Evolutionary conservation across 2,888 invertebrate species (phyloP), one percentile per base, ranked within the genome.

Genomic region (Mythimna lalbum): DNA sequence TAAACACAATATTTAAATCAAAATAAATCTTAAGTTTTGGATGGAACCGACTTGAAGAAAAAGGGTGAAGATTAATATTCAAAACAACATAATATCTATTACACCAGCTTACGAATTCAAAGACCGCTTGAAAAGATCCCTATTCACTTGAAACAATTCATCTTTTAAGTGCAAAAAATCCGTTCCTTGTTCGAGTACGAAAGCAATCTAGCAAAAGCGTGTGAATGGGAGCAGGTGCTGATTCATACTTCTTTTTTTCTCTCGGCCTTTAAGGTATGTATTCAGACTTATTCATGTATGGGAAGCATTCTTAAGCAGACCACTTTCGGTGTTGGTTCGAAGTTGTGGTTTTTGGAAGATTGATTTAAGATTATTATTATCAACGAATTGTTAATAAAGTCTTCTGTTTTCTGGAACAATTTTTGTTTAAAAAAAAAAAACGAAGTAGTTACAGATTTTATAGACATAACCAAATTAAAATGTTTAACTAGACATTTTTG

Each of bases 121-220:
- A 80, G 52, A 80, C 66, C 65, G 56, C 69, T 75, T 69, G 71
- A 70, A 82, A 78, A 71, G 77, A 78, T 78, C 80, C 80, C 73
- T 63, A 78, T 81, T 77, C 70, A 76, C 59, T 67, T 73, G 84
- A 86, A 89, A 90, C 89, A 90, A 90, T 90, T 90, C 87, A 88
- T 91, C 89, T 90, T 90, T 85, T 79, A 76, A 79, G 76, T 74
- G 85, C 86, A 89, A 90, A 90, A 92, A 91, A 91, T 88, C 87
- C 87, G 82, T 90, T 89, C 81, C 89, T 88, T 88, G 83, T 85
- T 87, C 82, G 84, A 85, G 89, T 87, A 87, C 84, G 86, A 89
- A 89, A 91, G 92, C 90, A 90, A 91, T 92, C 90, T 89, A 89
- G 89, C 87, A 90, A 82, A 83, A 91, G 85, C 92, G 92, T 93